Evolutionary conservation across 2,888 invertebrate species (phyloP), one percentile per base, ranked within the genome.

Genomic region (Orthonevra nobilis): DNA sequence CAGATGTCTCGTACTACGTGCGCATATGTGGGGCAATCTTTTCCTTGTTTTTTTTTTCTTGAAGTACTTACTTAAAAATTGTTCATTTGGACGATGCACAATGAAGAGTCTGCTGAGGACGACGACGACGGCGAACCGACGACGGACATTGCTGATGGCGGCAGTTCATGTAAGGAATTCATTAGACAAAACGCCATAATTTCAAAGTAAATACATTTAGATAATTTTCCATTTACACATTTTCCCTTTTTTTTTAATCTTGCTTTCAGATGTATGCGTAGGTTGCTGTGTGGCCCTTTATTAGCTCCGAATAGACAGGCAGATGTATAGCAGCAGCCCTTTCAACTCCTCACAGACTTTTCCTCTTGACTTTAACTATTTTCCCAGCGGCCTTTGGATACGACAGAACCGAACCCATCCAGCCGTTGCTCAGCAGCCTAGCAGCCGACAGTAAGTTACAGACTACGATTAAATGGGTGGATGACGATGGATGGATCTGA

Each of bases 121-220:
- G 36, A 4, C 19, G 2, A 19, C 17, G 32, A 3, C 12, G 34
- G n/a, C 23, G 5, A 23, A 19, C 10, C 10, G 63, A 1, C 19
- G 52, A 12, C n/a, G 20, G 14, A 7, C 6, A 9, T 12, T 5
- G 44, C 1, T 36, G 54, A 1, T 26, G 36, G n/a, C 42, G 36
- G 7, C 26, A 44, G 68, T 30, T 60, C 46, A 48, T 70, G 54
- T 66, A 79, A 72, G 73, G 73, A 73, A 79, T 79, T 72, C 66
- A 79, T 79, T 79, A 79, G 79, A 79, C 61, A 56, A 73, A 79
- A 79, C 60, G 73, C 60, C 48, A 61, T 79, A 79, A 79, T 79
- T 72, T 66, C 60, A 61, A 79, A 73, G 77, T 72, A 79, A 79
- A 79, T 79, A 79, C 77, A 61, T 79, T 79, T 72, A 79, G 79